These are phyloP conservation scores for Sinelater perroti DNA, from an alignment of 2,888 invertebrate species.

Conservation along the genomic window DNA sequence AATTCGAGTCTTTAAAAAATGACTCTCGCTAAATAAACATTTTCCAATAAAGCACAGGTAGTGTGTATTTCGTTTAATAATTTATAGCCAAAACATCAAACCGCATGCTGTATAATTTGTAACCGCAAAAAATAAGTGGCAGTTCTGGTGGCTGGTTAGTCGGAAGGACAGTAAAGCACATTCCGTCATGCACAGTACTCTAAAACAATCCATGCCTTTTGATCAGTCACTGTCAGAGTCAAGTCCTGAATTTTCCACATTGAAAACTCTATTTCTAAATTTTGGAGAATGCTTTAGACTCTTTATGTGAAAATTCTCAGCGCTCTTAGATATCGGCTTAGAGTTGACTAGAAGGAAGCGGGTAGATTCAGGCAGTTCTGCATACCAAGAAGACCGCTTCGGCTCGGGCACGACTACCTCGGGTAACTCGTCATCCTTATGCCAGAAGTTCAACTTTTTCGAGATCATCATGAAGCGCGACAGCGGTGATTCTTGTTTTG, in stretches of 20 bases:
- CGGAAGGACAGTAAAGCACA: neutral
- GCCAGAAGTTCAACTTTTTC: slow-evolving; percentile 67
- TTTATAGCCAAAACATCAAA: no score
- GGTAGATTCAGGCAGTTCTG: slow-evolving; percentile 32
- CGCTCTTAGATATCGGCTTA: slow-evolving; percentile 53
- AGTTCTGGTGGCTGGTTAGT: neutral
- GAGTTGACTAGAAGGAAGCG: slow-evolving; percentile 28
- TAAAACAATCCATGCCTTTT: slow-evolving; percentile 30
- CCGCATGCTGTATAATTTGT: no score
- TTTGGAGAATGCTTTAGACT: slow-evolving; percentile 14
- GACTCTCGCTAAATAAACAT: no score
- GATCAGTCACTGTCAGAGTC: slow-evolving; percentile 26
- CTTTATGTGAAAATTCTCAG: slow-evolving; percentile 45
- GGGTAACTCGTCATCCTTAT: slow-evolving; percentile 57
- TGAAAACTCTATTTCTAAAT: slow-evolving; percentile 3
- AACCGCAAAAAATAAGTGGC: no score
- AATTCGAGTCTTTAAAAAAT: no score
- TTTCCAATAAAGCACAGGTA: no score
- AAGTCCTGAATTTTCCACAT: slow-evolving; percentile 10
- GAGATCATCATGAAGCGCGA: slow-evolving; percentile 63
- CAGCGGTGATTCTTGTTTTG: slow-evolving; percentile 46
- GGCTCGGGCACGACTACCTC: slow-evolving; percentile 11
- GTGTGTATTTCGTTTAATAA: no score
- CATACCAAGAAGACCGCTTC: slow-evolving; percentile 51
- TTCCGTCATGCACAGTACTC: slow-evolving; percentile 7